Evolutionary conservation across 2,113 vertebrate species (phyloP), one percentile per base, ranked within the genome.

Genomic region (Gnathonemus echidnorhynchus): DNA sequence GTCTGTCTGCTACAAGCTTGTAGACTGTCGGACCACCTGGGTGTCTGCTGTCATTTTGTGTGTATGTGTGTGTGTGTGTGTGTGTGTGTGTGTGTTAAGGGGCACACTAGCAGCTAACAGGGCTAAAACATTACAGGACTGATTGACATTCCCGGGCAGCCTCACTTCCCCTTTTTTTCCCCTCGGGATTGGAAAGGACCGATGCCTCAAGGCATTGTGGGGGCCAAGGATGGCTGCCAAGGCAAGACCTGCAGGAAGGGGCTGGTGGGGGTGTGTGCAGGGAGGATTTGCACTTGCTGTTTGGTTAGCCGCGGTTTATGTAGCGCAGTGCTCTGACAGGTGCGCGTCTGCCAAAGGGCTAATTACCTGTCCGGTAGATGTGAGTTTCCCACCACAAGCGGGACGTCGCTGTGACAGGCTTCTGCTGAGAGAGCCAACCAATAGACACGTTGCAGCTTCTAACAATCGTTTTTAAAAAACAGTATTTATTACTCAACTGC

Each of bases 141-240:
- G 91, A 93, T 91, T 91, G 91, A 90, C 91, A 92, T 92, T 92
- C 92, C 83, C 91, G 87, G 77, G 53, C 90, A 88, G 50, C 77
- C 87, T 53, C 11, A 46, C 48, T 50, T 35, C 24, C 77, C 86
- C 89, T 88, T 91, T 91, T 66, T 31, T 31, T 31, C 0, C n/a
- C 91, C 89, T 84, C 86, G 46, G 84, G 87, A 88, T 9, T 80
- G 89, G 90, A 91, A 92, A 27, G 80, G 27, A 77, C 86, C 85
- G 87, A 86, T 53, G 91, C 91, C 90, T 88, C 66, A 84, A 31
- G 88, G 77, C 66, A 91, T 93, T 92, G 91, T 93, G 90, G 50
- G 90, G 58, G 89, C 92, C 90, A 91, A 89, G 93, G 92, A 89
- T 86, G 49, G 66, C 88, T 84, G 91, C 91, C 91, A 93, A 87